Evolutionary conservation across 2,888 invertebrate genomes (phyloP).

Genomic region (Allophyes oxyacanthae): DNA sequence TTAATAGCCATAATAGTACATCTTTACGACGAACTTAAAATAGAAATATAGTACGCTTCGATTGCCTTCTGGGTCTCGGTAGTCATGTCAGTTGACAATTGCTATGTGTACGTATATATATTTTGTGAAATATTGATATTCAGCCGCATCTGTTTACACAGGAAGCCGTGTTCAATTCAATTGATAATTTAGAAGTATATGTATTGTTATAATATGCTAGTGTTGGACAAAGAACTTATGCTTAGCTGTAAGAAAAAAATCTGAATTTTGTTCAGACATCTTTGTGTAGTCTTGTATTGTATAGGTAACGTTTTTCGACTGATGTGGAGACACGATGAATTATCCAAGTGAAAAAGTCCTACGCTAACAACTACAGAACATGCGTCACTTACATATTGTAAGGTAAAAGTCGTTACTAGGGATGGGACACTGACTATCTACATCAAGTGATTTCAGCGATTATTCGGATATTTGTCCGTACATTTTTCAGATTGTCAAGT

Average conservation of each 20-base stretch:
- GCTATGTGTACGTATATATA: no score
- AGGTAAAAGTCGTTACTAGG: conserved; percentile 59
- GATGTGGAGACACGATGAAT: conserved; percentile 47
- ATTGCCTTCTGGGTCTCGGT: no score
- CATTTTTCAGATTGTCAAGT: no score
- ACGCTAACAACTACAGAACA: conserved; percentile 53
- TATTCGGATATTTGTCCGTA: conserved; percentile 1
- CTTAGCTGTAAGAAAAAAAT: conserved; percentile 12
- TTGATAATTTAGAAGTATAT: no score
- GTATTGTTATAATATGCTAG: no score
- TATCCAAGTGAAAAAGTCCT: conserved; percentile 54
- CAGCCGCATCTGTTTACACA: background rate
- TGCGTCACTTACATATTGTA: conserved; percentile 59
- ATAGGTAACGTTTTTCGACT: conserved; percentile 29
- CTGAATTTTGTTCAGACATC: conserved; percentile 23
- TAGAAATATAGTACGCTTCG: no score
- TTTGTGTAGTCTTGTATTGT: conserved; percentile 23
- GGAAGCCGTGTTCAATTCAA: background rate
- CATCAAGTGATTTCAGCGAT: conserved; percentile 8
- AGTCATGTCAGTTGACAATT: no score
- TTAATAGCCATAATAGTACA: no score
- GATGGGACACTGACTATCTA: conserved; percentile 17
- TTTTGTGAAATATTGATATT: no score
- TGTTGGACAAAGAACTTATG: no score
- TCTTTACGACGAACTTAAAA: no score